phyloP scores from a whole-genome alignment of 2,888 invertebrate genomes.

The Eristalinus sepulchralis region DNA sequence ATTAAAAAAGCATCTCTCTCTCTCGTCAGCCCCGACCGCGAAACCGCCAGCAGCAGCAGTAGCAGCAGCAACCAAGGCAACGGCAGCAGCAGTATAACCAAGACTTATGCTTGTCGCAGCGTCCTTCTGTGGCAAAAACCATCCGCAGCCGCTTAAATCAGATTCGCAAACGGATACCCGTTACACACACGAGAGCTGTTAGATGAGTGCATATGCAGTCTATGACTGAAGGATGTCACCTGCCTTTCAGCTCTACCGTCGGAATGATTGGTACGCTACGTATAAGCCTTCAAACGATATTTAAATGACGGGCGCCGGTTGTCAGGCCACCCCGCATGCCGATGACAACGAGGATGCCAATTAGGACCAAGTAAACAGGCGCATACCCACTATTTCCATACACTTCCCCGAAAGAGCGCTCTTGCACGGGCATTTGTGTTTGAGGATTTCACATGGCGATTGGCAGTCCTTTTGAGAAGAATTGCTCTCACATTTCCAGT shows the following conservation, averaged over 20 bases:
- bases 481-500: conserved; percentile 50
- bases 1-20: conserved; percentile 41
- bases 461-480: conserved; percentile 44
- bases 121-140: conserved; percentile 44
- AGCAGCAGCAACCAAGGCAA: background rate
- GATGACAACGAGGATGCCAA: conserved; percentile 68
- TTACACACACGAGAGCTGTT: conserved; percentile 61
- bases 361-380: conserved; percentile 69
- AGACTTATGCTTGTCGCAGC: conserved; percentile 11
- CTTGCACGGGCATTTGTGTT: conserved; percentile 50
- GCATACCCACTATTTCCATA: background rate
- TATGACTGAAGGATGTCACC: conserved; percentile 46
- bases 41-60: background rate
- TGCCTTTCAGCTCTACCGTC: conserved; percentile 50
- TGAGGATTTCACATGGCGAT: conserved; percentile 15
- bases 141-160: conserved; percentile 61
- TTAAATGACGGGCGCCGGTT: conserved; percentile 49
- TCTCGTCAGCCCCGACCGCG: background rate
- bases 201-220: conserved; percentile 36
- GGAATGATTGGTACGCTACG: conserved; percentile 59
- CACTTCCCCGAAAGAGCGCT: conserved; percentile 17
- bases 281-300: conserved; percentile 70
- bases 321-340: conserved; percentile 7
- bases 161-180: conserved; percentile 61
- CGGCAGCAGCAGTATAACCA: background rate